Evolutionary conservation across 64 coral and sea anemone species (phyloP).

Genomic region (Cladopsammia gracilis): DNA sequence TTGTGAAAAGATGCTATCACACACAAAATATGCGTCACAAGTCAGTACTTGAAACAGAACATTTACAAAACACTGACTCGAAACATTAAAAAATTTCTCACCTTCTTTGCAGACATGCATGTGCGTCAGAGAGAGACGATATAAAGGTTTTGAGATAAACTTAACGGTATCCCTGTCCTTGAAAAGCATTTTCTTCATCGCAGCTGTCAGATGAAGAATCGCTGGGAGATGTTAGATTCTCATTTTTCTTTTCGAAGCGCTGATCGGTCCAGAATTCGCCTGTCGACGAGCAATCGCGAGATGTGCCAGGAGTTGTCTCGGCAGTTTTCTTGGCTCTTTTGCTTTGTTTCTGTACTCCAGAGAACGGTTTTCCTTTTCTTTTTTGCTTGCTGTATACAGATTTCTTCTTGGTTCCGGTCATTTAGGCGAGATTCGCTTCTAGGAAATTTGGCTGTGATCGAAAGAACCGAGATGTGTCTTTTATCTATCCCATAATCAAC

Average conservation of each 20-base stretch:
- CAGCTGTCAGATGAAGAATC: constrained; percentile 7
- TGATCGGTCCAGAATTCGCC: neutral
- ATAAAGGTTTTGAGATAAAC: constrained; percentile 25
- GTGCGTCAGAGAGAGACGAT: constrained; percentile 21
- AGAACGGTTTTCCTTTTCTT: constrained; percentile 33
- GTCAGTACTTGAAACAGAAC: too few relatives aligned
- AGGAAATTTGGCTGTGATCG: too few relatives aligned
- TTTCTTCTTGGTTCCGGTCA: constrained; percentile 28
- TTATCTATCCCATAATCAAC: too few relatives aligned
- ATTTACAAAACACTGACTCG: too few relatives aligned
- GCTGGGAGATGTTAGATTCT: neutral
- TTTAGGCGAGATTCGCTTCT: neutral
- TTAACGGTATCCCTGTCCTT: constrained; percentile 31
- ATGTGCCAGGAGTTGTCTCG: constrained; percentile 7
- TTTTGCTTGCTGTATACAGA: constrained; percentile 37
- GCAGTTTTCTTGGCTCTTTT: constrained; percentile 10
- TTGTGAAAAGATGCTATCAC: too few relatives aligned
- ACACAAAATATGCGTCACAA: too few relatives aligned
- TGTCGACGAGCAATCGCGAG: neutral
- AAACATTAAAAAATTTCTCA: constrained; percentile 49
- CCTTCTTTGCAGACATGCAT: constrained; percentile 50
- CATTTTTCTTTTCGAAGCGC: constrained; percentile 47
- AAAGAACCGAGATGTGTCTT: too few relatives aligned
- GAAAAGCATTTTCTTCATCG: constrained; percentile 5
- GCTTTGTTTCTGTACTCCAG: constrained; percentile 46